Percentiles rank a stretch among this genome's conserved stretches.
phyloP scores from a whole-genome alignment of 2,888 invertebrate genomes.

The Lobophora halterata region DNA sequence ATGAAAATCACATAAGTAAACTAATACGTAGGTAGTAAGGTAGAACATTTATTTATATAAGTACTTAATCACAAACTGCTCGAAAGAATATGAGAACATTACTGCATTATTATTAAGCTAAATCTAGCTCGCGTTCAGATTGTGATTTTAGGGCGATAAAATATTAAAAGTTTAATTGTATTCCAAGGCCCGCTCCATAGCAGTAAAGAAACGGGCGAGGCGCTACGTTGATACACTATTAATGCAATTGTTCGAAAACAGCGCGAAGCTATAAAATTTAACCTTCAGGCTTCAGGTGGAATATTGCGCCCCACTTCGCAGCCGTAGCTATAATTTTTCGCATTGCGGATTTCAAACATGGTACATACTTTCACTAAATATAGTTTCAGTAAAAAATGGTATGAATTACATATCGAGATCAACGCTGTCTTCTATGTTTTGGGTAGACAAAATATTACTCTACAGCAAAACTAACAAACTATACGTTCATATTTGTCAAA shows the following conservation, averaged over 20 bases:
- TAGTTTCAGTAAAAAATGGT: slow-evolving; percentile 43
- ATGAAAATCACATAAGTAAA: too few species aligned
- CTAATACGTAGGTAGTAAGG: too few species aligned
- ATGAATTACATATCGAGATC: background rate
- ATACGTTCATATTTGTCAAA: too few species aligned
- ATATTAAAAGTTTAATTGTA: slow-evolving; percentile 76
- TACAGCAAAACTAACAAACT: too few species aligned
- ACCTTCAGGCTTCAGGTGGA: slow-evolving; percentile 58
- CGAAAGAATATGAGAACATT: slow-evolving; percentile 2
- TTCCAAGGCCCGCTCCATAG: slow-evolving; percentile 53
- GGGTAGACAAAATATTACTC: too few species aligned
- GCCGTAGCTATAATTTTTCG: slow-evolving; percentile 74
- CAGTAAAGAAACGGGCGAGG: slow-evolving; percentile 65
- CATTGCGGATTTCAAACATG: slow-evolving; percentile 75
- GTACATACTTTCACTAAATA: too few species aligned
- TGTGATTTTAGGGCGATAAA: slow-evolving; percentile 61
- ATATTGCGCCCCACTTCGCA: slow-evolving; percentile 66
- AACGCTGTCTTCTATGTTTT: too few species aligned
- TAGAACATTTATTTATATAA: too few species aligned
- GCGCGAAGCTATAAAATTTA: slow-evolving; percentile 70
- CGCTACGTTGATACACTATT: slow-evolving; percentile 75
- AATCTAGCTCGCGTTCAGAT: slow-evolving; percentile 36
- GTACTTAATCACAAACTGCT: slow-evolving; percentile 2
- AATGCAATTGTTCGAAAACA: slow-evolving; percentile 79
- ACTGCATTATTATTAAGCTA: slow-evolving; percentile 7